These are phyloP conservation scores for Oithona nana DNA, from an alignment of 2,888 invertebrate genomes.

Conservation along the genomic window DNA sequence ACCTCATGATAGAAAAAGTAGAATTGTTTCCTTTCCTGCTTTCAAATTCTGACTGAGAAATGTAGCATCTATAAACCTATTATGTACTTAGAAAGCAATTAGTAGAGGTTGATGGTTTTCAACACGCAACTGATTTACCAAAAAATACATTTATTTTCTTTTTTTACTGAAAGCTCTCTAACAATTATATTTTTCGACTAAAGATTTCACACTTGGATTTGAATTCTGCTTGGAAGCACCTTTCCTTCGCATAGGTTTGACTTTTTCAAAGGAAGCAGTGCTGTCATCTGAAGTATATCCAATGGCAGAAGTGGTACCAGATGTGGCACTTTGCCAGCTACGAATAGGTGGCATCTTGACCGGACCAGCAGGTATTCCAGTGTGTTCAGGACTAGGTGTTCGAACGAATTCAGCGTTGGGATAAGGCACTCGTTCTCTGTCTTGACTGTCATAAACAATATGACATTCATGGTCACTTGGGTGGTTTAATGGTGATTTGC, in stretches of 20 bases:
- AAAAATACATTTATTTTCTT: too few species aligned
- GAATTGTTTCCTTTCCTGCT: too few species aligned
- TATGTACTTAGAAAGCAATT: too few species aligned
- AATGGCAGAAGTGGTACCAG: not conserved
- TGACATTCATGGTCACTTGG: not conserved
- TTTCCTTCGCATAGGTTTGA: not conserved
- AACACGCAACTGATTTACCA: too few species aligned
- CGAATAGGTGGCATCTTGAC: not conserved
- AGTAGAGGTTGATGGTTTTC: too few species aligned
- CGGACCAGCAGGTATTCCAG: constrained; percentile 5
- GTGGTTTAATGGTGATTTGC: not conserved
- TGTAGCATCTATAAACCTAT: too few species aligned
- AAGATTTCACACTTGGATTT: not conserved
- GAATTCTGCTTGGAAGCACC: not conserved
- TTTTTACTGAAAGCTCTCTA: too few species aligned
- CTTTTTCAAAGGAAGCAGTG: not conserved
- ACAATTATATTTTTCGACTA: not conserved
- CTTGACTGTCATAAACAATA: not conserved
- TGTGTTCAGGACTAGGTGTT: constrained; percentile 13
- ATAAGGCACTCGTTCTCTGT: constrained; percentile 1
- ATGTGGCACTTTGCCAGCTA: not conserved
- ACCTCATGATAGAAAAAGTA: too few species aligned
- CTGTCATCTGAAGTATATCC: constrained; percentile 11
- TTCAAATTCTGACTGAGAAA: too few species aligned
- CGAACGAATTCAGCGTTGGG: not conserved